Percentiles rank a stretch among this genome's conserved stretches.
Conservation (phyloP, 2,888 invertebrate genomes). For the Hydrotaea diabolus region DNA sequence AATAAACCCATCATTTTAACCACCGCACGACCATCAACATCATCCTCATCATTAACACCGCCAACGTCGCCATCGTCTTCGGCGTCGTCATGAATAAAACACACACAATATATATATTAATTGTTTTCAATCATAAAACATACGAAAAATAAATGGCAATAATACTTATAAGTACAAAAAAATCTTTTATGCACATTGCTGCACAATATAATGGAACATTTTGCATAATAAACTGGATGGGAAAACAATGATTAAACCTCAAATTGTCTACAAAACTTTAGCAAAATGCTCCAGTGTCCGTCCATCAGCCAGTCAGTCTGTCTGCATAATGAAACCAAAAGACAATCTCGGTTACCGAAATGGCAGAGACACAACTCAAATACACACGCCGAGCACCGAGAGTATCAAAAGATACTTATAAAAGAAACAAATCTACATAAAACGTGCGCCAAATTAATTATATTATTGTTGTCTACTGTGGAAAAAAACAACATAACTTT, state of each 20-base stretch:
- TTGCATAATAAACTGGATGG: conserved; percentile 48
- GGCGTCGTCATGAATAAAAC: background rate
- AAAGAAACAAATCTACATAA: conserved; percentile 42
- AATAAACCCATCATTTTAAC: background rate
- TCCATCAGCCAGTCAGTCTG: background rate
- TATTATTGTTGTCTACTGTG: conserved; percentile 22
- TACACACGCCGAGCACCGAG: background rate
- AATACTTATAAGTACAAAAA: background rate
- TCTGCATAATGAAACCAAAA: background rate
- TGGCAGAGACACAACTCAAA: background rate
- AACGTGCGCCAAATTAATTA: conserved; percentile 64
- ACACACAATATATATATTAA: conserved; percentile 26
- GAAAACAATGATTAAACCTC: conserved; percentile 34
- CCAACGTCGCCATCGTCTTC: background rate
- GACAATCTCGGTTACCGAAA: background rate
- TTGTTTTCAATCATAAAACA: conserved; percentile 32
- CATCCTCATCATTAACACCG: background rate
- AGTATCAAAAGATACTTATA: conserved; percentile 27
- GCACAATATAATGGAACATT: conserved; percentile 39
- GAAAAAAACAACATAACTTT: conserved; percentile 5
- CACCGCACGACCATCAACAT: conserved; percentile 7
- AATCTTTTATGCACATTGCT: conserved; percentile 33
- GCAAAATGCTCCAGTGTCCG: background rate
- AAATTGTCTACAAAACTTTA: conserved; percentile 32
- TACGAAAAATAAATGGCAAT: conserved; percentile 11